Base-by-base conservation (phyloP, 2,113 vertebrate species). In the Pseudopipra pipra region DNA sequence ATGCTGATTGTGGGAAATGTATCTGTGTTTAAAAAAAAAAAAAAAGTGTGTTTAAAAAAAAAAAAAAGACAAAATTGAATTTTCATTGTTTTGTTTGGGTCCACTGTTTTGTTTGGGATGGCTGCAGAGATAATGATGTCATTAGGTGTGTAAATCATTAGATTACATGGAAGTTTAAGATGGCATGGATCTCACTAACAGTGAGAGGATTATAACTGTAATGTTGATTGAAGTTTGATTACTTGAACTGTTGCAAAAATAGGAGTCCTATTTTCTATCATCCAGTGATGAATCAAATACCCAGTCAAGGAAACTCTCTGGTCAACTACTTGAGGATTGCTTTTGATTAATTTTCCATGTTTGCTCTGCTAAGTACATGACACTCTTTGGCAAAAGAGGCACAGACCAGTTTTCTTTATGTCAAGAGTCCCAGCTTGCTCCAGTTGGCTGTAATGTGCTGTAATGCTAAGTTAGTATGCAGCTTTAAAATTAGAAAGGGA, bases 261-360 rank as follows among this genome's bases (percentile, higher is more conserved):
- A 24, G 15, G 35, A 73, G 52, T 39, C 18, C 15, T 2, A 5
- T 70, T 77, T 61, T 71, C 21, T 80, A 0, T 65, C 0, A 0
- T 56, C 13, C 46, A 35, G 41, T 1, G 1, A 11, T 68, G 14
- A 51, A 16, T 73, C 20, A 28, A 23, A 18, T 72, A 46, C 12
- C 9, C 11, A 49, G 17, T 61, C n/a, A 83, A 27, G 43, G 62
- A 71, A 72, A 22, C 20, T 35, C 18, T 39, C 23, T 44, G 13
- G 25, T 81, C 33, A 33, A 1, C 33, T 73, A 4, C 68, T 55
- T 43, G 14, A 39, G 44, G 43, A 63, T 22, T 46, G 31, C 33
- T 68, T 61, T 47, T 75, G 16, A 8, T 59, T 43, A 27, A 49
- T 21, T 76, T 75, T 37, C 39, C 22, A 2, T 31, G 8, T 68